Evolutionary conservation across 2,113 vertebrate species (phyloP).

Genomic region (Zapus hudsonius): DNA sequence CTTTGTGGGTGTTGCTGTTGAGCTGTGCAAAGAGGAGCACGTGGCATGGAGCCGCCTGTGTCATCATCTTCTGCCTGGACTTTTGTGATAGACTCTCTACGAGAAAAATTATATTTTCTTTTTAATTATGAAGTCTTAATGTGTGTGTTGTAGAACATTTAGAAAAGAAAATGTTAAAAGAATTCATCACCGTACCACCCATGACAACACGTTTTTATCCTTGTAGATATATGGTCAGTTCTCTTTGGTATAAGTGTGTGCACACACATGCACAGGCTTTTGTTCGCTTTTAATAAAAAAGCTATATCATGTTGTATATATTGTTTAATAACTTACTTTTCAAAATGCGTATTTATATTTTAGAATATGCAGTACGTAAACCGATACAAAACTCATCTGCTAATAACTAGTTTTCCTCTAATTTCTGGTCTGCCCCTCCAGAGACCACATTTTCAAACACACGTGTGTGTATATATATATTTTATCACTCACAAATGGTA

Average conservation of each 20-base stretch:
- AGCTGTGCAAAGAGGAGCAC: neutral
- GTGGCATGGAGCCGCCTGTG: neutral
- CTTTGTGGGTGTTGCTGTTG: neutral
- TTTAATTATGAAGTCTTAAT: neutral
- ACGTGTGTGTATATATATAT: neutral
- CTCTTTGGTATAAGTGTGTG: conserved; percentile 11
- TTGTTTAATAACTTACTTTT: conserved; percentile 68
- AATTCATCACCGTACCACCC: neutral
- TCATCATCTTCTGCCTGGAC: conserved; percentile 31
- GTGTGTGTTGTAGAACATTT: conserved; percentile 13
- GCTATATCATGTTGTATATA: conserved; percentile 24
- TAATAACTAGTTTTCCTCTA: neutral
- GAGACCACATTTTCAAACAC: conserved; percentile 15
- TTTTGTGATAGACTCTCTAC: conserved; percentile 28
- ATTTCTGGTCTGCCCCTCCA: neutral
- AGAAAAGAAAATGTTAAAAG: neutral
- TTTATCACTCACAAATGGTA: neutral
- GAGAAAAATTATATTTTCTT: neutral
- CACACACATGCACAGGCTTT: neutral
- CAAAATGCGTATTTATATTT: conserved; percentile 64
- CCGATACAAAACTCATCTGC: conserved; percentile 41
- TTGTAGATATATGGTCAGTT: conserved; percentile 18
- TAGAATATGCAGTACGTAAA: conserved; percentile 33
- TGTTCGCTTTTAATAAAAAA: conserved; percentile 30
- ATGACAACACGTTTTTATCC: neutral